Conservation (phyloP, 2,113 vertebrate species). For the Phylloscopus whistleri region DNA sequence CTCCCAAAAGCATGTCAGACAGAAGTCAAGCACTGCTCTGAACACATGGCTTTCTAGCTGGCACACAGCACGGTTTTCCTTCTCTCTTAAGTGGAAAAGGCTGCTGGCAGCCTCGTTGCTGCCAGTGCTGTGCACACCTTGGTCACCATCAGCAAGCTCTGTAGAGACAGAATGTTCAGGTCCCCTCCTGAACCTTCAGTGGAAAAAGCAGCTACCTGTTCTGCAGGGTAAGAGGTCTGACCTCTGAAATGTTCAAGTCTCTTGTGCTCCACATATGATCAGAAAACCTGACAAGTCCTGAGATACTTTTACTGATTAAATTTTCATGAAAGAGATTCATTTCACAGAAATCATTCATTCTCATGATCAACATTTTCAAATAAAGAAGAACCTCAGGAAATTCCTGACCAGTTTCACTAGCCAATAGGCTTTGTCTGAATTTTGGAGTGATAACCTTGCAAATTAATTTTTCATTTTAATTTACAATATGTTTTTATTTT, state of each 20-base stretch:
- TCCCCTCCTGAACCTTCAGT: neutral
- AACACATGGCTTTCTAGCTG: neutral
- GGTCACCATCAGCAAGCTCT: accelerated
- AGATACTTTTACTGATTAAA: neutral
- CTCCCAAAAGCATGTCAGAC: neutral
- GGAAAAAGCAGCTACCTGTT: neutral
- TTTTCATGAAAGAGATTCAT: neutral
- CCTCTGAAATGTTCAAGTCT: neutral
- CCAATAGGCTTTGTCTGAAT: neutral
- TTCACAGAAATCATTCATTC: neutral
- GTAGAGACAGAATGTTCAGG: neutral
- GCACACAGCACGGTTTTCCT: neutral
- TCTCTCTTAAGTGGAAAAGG: neutral
- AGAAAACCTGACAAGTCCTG: neutral
- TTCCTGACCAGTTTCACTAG: neutral
- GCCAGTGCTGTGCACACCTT: accelerated
- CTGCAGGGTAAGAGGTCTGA: neutral
- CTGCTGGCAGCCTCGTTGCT: accelerated
- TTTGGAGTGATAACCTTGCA: neutral
- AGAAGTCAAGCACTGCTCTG: neutral
- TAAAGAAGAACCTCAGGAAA: neutral
- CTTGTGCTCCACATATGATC: neutral
- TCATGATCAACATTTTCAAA: neutral
- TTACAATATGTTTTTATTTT: conserved; percentile 48
- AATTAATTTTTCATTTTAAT: conserved; percentile 53